Base-by-base conservation (phyloP, 2,113 vertebrate species). In the Dipodomys stephensi region DNA sequence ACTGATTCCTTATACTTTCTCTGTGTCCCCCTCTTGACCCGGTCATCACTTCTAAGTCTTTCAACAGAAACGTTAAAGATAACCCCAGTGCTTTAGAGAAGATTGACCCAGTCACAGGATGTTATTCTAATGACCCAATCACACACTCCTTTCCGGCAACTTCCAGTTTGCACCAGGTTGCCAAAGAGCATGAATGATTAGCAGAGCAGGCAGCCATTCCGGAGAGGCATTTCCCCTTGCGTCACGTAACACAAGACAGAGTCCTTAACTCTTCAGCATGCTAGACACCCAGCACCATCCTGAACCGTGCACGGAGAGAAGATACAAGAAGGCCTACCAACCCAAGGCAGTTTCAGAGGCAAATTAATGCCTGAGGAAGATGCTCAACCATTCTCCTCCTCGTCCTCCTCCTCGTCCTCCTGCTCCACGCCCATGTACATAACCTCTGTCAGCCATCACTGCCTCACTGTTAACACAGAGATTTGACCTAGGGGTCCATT, bases 181-280 rank as follows among this genome's bases (percentile, higher is more conserved):
- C 87, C 93, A 81, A 84, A 65, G 76, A 93, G 44, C 46, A 60
- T 35, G 62, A 62, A 68, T 84, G 64, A 94, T 73, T 81, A 89
- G n/a, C 60, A 64, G 67, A 53, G 65, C 22, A 7, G 0, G 2
- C 0, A 7, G 60, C 71, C 16, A 1, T 82, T 71, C 71, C 49
- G 11, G 32, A 73, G 19, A 95, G 89, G 35, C 62, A 89, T 95
- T 92, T 95, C 64, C 83, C 89, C 67, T 65, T 46, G 15, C 62
- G 81, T 62, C 28, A 72, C 44, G 64, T 49, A 28, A 78, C 20
- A 65, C 28, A 65, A 30, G 22, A 25, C 7, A 32, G 74, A 77
- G 23, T 19, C 46, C 64, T 86, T 82, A 83, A 76, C 62, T 62
- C 69, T 82, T 92, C 23, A 90, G 53, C 25, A 35, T 27, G 67